A percentile compares a stretch with the other conserved stretches of the same genome.
phyloP scores from a whole-genome alignment of 2,113 vertebrate genomes.

The Saccopteryx leptura region DNA sequence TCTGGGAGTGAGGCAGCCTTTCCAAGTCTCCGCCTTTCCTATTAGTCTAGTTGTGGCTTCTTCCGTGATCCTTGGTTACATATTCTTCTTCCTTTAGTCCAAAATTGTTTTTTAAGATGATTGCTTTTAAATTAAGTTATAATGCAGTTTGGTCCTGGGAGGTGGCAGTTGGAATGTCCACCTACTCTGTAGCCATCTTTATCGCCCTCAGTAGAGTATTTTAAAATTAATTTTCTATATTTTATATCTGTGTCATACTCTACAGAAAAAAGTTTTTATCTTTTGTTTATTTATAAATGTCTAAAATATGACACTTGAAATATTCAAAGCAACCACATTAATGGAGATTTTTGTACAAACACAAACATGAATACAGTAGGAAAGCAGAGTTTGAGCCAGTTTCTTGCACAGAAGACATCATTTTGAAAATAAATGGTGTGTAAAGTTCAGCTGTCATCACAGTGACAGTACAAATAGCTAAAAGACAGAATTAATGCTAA shows the following conservation, averaged over 20 bases:
- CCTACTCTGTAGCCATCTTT: no score
- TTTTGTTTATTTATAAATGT: slow-evolving; percentile 55
- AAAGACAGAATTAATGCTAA: slow-evolving; percentile 62
- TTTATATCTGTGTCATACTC: background rate
- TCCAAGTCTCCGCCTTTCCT: no score
- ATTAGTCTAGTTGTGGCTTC: no score
- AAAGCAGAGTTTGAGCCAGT: background rate
- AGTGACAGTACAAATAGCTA: slow-evolving; percentile 56
- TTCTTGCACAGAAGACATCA: background rate
- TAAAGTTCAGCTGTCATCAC: slow-evolving; percentile 68
- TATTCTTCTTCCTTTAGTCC: no score
- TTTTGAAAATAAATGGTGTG: slow-evolving; percentile 72
- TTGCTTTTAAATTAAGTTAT: no score
- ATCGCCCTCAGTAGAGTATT: background rate
- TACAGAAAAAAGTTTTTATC: slow-evolving; percentile 57
- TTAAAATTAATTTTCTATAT: background rate
- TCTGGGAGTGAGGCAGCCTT: no score
- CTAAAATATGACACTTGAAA: slow-evolving; percentile 64
- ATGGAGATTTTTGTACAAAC: slow-evolving; percentile 32
- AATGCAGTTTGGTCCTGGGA: no score
- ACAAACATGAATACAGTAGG: slow-evolving; percentile 35
- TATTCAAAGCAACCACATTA: slow-evolving; percentile 14
- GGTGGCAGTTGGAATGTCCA: no score
- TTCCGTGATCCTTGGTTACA: no score
- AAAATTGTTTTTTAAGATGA: no score